These are phyloP conservation scores for Polymixis flavicincta DNA, from an alignment of 2,888 invertebrate species.

Conservation along the genomic window DNA sequence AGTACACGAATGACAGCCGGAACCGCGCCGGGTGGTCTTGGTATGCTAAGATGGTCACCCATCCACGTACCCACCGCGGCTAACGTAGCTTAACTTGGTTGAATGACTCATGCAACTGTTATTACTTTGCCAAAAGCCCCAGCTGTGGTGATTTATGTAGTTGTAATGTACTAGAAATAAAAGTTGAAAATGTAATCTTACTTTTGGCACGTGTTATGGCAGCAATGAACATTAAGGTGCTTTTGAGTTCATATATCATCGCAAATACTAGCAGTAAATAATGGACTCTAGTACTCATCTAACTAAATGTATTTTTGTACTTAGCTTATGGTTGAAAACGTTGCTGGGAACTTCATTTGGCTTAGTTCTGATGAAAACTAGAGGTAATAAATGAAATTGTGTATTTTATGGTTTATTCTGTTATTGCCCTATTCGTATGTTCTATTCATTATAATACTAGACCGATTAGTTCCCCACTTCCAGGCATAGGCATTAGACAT, in stretches of 20 bases:
- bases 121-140: too few relatives aligned
- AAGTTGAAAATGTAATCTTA: slow-evolving; percentile 66
- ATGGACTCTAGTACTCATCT: slow-evolving; percentile 42
- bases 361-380: neutral
- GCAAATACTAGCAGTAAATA: slow-evolving; percentile 53
- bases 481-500: too few relatives aligned
- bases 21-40: too few relatives aligned
- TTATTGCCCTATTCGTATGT: neutral
- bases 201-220: slow-evolving; percentile 62
- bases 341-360: neutral
- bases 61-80: too few relatives aligned
- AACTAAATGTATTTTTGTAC: slow-evolving; percentile 39
- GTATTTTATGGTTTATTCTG: neutral
- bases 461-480: too few relatives aligned
- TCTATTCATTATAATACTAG: too few relatives aligned
- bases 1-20: too few relatives aligned
- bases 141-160: slow-evolving; percentile 54
- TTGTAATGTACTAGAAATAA: slow-evolving; percentile 57
- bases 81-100: too few relatives aligned
- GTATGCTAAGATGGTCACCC: too few relatives aligned
- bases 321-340: slow-evolving; percentile 7
- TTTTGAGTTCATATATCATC: slow-evolving; percentile 60
- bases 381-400: neutral
- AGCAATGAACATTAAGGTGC: slow-evolving; percentile 61
- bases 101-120: too few relatives aligned